phyloP scores from a whole-genome alignment of 2,797 vertebrate genomes.

The Spatula versicolor region DNA sequence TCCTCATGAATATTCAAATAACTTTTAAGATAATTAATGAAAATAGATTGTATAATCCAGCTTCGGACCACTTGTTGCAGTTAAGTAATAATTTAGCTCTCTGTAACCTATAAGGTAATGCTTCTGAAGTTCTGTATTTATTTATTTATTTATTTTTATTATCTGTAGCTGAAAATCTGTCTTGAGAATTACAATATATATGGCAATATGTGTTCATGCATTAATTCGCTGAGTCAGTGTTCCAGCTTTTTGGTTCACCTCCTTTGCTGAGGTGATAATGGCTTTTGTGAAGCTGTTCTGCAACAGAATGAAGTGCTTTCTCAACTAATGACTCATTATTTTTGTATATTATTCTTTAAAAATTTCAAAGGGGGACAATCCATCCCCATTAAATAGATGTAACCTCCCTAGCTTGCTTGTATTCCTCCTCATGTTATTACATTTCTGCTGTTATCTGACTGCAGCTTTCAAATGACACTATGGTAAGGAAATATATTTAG shows the following conservation, averaged over 20 bases:
- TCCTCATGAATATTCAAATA: neutral
- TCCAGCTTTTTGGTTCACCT: neutral
- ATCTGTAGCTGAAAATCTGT: neutral
- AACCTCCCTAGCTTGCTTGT: conserved; percentile 6
- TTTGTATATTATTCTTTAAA: conserved; percentile 43
- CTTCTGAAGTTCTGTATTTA: neutral
- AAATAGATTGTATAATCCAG: neutral
- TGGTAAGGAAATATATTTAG: conserved; percentile 48
- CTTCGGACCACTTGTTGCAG: neutral
- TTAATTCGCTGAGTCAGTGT: conserved; percentile 19
- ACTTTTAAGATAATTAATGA: neutral
- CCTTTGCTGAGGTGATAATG: neutral
- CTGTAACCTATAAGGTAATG: neutral
- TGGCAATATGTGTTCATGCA: neutral
- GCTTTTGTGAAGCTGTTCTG: neutral
- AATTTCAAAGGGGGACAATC: conserved; percentile 25
- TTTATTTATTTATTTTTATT: neutral
- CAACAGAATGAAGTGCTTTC: neutral
- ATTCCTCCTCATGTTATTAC: conserved; percentile 29
- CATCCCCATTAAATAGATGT: conserved; percentile 35
- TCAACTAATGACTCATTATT: conserved; percentile 40
- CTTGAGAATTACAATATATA: neutral
- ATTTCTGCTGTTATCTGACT: conserved; percentile 64
- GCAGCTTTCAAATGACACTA: conserved; percentile 39
- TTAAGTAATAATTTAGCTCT: neutral